These are phyloP conservation scores for Podargus strigoides DNA, from an alignment of 2,797 vertebrate species.

Conservation along the genomic window DNA sequence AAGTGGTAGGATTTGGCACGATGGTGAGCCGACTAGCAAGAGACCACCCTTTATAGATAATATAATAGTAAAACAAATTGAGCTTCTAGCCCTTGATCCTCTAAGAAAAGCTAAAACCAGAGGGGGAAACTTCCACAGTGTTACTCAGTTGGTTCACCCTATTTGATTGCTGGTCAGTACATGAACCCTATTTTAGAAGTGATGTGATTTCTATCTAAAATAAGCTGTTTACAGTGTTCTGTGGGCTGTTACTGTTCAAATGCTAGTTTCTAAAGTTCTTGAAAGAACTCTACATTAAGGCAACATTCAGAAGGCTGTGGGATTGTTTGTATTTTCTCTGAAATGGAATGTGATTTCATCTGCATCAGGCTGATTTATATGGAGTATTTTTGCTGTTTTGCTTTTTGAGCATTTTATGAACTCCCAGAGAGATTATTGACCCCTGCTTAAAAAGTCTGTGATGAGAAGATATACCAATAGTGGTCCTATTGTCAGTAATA, in stretches of 20 bases:
- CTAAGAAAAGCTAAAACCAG: conserved; percentile 41
- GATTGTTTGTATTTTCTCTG: conserved; percentile 42
- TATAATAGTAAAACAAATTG: conserved; percentile 32
- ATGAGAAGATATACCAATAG: not conserved
- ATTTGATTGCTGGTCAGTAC: conserved; percentile 33
- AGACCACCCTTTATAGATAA: conserved; percentile 25
- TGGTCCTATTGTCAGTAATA: not conserved
- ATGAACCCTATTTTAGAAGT: conserved; percentile 37
- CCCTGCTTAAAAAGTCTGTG: not conserved
- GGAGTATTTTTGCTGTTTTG: conserved; percentile 44
- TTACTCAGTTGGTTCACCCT: conserved; percentile 27
- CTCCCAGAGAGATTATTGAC: conserved; percentile 3
- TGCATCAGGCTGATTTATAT: conserved; percentile 30
- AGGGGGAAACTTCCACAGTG: not conserved
- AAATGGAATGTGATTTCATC: conserved; percentile 57
- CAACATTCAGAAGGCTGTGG: conserved; percentile 33
- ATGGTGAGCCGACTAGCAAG: conserved; percentile 12
- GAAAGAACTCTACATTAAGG: conserved; percentile 39
- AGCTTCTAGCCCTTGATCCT: conserved; percentile 47
- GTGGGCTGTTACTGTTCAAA: conserved; percentile 3
- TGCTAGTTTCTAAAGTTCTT: conserved; percentile 44
- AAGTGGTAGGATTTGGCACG: not conserved
- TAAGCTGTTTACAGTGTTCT: conserved; percentile 53
- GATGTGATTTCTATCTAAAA: conserved; percentile 52
- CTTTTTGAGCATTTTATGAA: conserved; percentile 31